Evolutionary conservation across 2,888 invertebrate species (phyloP).

Genomic region (Philaethria dido): DNA sequence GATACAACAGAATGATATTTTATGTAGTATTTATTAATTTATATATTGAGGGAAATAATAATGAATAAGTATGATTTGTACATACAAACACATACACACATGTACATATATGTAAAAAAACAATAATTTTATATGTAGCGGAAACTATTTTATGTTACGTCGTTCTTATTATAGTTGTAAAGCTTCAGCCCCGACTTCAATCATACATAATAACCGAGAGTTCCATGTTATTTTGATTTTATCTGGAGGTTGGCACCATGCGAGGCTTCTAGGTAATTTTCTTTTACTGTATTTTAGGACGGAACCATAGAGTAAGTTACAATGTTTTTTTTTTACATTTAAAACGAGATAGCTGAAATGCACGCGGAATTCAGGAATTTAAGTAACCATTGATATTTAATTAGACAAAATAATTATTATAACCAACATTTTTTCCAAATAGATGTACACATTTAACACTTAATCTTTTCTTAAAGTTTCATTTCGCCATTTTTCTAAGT

Average conservation of each 20-base stretch:
- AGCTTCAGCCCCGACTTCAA: conserved; percentile 20
- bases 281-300: neutral
- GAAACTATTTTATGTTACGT: conserved; percentile 7
- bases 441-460: too few relatives aligned
- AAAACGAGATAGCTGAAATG: neutral
- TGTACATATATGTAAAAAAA: neutral
- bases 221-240: conserved; percentile 26
- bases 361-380: neutral
- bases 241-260: conserved; percentile 25
- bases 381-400: neutral
- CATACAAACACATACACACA: too few relatives aligned
- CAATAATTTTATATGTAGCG: conserved; percentile 6
- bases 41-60: too few relatives aligned
- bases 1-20: too few relatives aligned
- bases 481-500: too few relatives aligned
- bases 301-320: neutral
- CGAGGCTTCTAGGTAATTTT: conserved; percentile 22
- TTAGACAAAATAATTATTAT: neutral
- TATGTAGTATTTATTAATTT: too few relatives aligned
- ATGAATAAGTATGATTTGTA: neutral
- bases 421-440: too few relatives aligned
- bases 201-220: conserved; percentile 22
- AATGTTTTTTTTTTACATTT: neutral
- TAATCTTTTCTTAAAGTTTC: too few relatives aligned
- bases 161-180: conserved; percentile 17